Evolutionary conservation across 2,113 vertebrate genomes (phyloP).

Genomic region (Ardeotis arabs): DNA sequence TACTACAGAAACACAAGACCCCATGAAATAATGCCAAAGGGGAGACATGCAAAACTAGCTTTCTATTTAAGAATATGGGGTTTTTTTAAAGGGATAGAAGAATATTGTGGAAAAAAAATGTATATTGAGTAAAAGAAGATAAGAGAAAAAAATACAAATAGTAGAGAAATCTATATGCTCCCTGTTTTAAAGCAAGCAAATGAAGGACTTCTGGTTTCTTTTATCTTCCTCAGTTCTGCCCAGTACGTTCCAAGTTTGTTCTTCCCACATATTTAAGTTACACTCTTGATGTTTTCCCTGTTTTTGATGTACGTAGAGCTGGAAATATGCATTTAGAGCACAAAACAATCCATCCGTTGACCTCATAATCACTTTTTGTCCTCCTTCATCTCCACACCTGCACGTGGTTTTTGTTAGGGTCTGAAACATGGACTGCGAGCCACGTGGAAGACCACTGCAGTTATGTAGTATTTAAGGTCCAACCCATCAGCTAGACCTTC

Average conservation of each 20-base stretch:
- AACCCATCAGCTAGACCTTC: neutral
- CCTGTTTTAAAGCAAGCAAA: neutral
- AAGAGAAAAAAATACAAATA: neutral
- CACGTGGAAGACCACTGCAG: fast-evolving
- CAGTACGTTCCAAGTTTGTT: neutral
- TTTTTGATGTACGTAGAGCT: neutral
- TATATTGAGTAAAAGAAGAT: neutral
- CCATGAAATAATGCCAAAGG: neutral
- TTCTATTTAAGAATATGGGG: neutral
- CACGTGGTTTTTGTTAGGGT: neutral
- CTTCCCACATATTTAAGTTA: neutral
- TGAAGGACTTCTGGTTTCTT: neutral
- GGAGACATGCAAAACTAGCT: neutral
- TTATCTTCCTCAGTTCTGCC: neutral
- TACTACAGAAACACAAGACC: neutral
- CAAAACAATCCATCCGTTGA: neutral
- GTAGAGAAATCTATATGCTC: neutral
- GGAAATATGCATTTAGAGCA: neutral
- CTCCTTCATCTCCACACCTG: neutral
- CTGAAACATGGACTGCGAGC: neutral
- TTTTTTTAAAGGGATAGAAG: neutral
- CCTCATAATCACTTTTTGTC: neutral
- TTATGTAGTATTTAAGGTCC: neutral
- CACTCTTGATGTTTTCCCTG: neutral
- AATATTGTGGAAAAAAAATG: neutral